phyloP scores from a whole-genome alignment of 1,140 invertebrate species.

The Diorhabda sublineata region DNA sequence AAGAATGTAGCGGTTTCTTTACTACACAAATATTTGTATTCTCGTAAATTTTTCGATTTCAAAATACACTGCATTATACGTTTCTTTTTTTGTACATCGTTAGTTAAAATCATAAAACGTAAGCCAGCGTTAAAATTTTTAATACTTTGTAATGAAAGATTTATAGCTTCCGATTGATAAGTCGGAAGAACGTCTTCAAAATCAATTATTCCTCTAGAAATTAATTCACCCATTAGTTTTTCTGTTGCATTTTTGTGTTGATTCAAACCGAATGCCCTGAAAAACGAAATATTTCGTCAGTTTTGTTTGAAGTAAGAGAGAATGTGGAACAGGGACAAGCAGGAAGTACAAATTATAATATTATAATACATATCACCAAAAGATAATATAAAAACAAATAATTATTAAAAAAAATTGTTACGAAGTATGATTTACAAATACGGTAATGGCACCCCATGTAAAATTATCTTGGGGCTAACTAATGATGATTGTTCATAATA shows the following conservation, averaged over 20 bases:
- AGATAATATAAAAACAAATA: too few relatives aligned
- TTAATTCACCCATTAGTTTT: conserved; percentile 44
- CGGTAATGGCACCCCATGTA: too few relatives aligned
- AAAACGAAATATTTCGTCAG: conserved; percentile 14
- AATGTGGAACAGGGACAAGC: too few relatives aligned
- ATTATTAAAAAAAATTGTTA: too few relatives aligned
- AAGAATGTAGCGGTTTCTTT: conserved; percentile 33
- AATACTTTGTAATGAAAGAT: conserved; percentile 44
- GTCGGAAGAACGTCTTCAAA: conserved; percentile 43
- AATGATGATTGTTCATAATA: too few relatives aligned
- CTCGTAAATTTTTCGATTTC: conserved; percentile 25
- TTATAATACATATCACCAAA: too few relatives aligned
- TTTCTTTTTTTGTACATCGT: conserved; percentile 18
- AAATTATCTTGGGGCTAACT: too few relatives aligned
- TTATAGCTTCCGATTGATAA: conserved; percentile 46
- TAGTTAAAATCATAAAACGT: conserved; percentile 15
- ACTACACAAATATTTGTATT: conserved; percentile 24
- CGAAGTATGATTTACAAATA: too few relatives aligned
- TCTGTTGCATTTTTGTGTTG: conserved; percentile 46
- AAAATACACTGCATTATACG: conserved; percentile 36
- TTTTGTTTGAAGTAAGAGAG: too few relatives aligned
- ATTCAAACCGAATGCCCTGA: conserved; percentile 42
- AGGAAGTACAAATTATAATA: too few relatives aligned
- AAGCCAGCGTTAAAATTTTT: conserved; percentile 43
- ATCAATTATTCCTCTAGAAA: conserved; percentile 39